These are phyloP conservation scores for Creontiades dilutus DNA, from an alignment of 2,888 invertebrate species.

Conservation along the genomic window DNA sequence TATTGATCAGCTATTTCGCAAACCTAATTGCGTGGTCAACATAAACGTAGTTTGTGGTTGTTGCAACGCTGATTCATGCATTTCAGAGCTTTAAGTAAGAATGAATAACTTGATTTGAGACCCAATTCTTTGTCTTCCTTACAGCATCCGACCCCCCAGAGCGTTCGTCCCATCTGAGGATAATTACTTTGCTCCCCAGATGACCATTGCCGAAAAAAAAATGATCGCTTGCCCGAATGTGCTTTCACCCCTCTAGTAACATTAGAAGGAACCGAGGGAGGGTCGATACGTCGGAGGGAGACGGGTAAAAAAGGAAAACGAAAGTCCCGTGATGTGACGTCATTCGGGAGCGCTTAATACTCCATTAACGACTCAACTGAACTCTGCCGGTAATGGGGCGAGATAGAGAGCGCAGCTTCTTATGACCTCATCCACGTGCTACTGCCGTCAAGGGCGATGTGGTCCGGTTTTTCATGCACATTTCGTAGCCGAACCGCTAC, in stretches of 20 bases:
- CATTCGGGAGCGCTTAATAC: slow-evolving; percentile 52
- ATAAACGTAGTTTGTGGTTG: too few relatives aligned
- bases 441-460: slow-evolving; percentile 13
- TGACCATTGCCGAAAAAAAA: slow-evolving; percentile 6
- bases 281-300: not conserved
- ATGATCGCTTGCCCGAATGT: not conserved
- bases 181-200: slow-evolving; percentile 15
- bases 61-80: too few relatives aligned
- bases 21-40: too few relatives aligned
- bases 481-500: not conserved
- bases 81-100: too few relatives aligned
- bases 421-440: slow-evolving; percentile 9
- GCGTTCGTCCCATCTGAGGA: slow-evolving; percentile 22
- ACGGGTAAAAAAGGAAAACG: slow-evolving; percentile 5
- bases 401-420: slow-evolving; percentile 39
- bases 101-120: too few relatives aligned
- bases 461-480: not conserved
- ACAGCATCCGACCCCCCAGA: not conserved
- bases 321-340: slow-evolving; percentile 22
- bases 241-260: slow-evolving; percentile 7
- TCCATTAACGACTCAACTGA: slow-evolving; percentile 41
- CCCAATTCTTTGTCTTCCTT: not conserved
- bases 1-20: too few relatives aligned
- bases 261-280: slow-evolving; percentile 4
- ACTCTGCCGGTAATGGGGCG: not conserved